phyloP scores from a whole-genome alignment of 2,113 vertebrate species.

The Otus sunia region DNA sequence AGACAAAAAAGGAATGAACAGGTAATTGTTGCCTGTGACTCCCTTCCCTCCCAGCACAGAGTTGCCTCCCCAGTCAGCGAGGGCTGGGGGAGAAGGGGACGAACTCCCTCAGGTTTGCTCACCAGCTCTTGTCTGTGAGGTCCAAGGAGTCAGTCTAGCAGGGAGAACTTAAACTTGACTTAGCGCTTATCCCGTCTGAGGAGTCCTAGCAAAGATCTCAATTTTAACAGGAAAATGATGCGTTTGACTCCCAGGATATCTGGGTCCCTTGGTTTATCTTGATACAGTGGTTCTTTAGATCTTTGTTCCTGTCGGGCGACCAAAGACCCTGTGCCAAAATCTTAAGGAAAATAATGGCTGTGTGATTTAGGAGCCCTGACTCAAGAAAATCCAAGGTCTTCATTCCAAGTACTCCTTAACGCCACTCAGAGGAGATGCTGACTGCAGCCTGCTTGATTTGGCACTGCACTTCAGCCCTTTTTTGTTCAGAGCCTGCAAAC shows the following conservation, averaged over 20 bases:
- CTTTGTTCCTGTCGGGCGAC: rapidly evolving
- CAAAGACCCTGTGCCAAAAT: neutral
- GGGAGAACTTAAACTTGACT: neutral
- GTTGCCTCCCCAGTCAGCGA: neutral
- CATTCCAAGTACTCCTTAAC: neutral
- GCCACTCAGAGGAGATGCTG: neutral
- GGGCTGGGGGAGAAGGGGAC: neutral
- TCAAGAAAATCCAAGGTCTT: neutral
- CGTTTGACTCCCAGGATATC: neutral
- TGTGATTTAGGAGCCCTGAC: neutral
- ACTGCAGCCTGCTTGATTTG: neutral
- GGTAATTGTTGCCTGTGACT: neutral
- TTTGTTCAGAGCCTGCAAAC: neutral
- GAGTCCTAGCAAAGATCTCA: neutral
- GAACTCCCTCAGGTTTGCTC: neutral
- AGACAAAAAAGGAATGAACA: neutral
- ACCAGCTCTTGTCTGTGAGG: neutral
- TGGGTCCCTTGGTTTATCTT: neutral
- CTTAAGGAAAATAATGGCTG: neutral
- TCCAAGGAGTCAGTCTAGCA: neutral
- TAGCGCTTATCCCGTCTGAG: neutral
- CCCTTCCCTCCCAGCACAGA: neutral
- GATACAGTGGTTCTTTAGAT: neutral
- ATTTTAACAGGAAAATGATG: neutral
- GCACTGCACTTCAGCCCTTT: neutral